A percentile compares a stretch with the other conserved stretches of the same genome.
Conservation (phyloP, 2,888 invertebrate genomes). For the Philopedon plagiatum region DNA sequence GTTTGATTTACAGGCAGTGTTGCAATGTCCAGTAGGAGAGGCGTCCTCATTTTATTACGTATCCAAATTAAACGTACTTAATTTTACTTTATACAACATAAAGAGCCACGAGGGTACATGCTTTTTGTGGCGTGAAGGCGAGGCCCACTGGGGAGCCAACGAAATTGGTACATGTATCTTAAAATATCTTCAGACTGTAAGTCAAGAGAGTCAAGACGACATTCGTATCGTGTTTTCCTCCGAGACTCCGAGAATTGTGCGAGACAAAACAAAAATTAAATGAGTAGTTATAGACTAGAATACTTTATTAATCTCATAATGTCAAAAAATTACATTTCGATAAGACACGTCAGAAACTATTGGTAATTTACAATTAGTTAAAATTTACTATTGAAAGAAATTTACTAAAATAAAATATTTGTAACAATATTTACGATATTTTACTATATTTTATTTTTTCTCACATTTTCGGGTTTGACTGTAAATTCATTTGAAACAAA, state of each 20-base stretch:
- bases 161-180: slow-evolving; percentile 7
- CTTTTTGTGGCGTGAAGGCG: slow-evolving; percentile 12
- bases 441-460: too few species aligned
- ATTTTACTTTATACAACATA: not conserved
- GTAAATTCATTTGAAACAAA: not conserved
- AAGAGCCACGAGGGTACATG: not conserved
- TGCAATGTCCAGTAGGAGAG: not conserved
- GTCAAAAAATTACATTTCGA: too few species aligned
- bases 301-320: too few species aligned
- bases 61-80: not conserved
- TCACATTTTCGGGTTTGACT: too few species aligned
- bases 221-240: not conserved
- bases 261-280: not conserved
- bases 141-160: not conserved
- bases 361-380: too few species aligned
- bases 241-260: slow-evolving; percentile 18
- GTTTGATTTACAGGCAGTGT: slow-evolving; percentile 4
- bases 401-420: too few species aligned
- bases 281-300: too few species aligned
- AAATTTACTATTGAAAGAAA: too few species aligned
- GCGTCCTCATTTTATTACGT: not conserved
- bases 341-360: too few species aligned
- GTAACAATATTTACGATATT: too few species aligned
- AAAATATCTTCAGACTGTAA: not conserved
- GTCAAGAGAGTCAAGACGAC: not conserved